These are phyloP conservation scores for Caenorhabditis sp. DNA, from an alignment of 2,888 invertebrate species.

Conservation along the genomic window DNA sequence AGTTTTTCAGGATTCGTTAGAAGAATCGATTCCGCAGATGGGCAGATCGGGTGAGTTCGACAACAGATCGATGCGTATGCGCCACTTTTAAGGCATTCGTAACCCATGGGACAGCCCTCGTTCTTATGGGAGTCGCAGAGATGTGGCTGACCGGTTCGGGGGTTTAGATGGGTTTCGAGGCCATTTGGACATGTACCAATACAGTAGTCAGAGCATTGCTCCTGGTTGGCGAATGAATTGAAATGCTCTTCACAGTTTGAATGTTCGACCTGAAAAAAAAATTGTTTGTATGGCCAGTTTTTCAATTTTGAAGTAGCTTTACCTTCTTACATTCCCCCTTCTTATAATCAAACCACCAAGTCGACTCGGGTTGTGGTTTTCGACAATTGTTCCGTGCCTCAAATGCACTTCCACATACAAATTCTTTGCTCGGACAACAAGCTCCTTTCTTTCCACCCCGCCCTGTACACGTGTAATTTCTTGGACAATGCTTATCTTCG, in stretches of 20 bases:
- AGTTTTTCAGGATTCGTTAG: conserved; percentile 15
- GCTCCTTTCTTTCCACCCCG: conserved; percentile 46
- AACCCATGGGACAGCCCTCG: conserved; percentile 57
- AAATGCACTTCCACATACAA: conserved; percentile 53
- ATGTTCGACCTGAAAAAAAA: conserved; percentile 14
- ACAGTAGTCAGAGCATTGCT: conserved; percentile 62
- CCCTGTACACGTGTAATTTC: conserved; percentile 56
- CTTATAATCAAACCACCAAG: conserved; percentile 53
- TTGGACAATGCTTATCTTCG: conserved; percentile 52
- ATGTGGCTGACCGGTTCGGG: conserved; percentile 52
- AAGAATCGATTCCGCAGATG: conserved; percentile 50
- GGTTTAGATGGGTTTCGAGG: conserved; percentile 43
- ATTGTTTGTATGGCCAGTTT: no score
- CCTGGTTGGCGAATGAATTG: conserved; percentile 60
- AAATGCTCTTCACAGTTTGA: conserved; percentile 54
- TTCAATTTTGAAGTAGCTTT: no score
- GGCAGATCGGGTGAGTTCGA: conserved; percentile 50
- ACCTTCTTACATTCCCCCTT: conserved; percentile 45
- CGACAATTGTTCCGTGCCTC: conserved; percentile 46
- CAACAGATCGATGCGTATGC: conserved; percentile 59
- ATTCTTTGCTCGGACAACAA: conserved; percentile 59
- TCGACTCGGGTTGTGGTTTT: conserved; percentile 14
- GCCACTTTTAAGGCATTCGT: conserved; percentile 51
- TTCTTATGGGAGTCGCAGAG: conserved; percentile 48
- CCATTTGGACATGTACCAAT: conserved; percentile 54